Percentiles rank a stretch among this genome's conserved stretches.
Conservation (phyloP, 2,797 vertebrate species). For the Tauraco hartlaubi region DNA sequence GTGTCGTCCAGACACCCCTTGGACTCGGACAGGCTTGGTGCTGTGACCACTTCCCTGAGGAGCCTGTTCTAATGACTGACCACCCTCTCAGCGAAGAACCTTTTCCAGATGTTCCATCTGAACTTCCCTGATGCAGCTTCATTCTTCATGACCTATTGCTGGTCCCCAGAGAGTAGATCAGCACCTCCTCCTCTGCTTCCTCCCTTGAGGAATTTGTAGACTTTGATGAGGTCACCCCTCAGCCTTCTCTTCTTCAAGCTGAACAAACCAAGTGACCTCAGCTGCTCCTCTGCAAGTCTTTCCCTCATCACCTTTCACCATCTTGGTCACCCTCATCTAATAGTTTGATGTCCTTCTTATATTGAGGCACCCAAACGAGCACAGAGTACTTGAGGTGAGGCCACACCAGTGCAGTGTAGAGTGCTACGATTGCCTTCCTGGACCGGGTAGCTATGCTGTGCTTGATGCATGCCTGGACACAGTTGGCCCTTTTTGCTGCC, state of each 20-base stretch:
- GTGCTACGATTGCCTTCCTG: not conserved
- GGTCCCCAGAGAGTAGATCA: not conserved
- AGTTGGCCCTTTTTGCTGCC: not conserved
- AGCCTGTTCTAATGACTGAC: not conserved
- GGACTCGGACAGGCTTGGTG: not conserved
- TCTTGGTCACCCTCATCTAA: not conserved
- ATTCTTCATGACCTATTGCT: fast-evolving
- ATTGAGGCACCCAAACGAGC: not conserved
- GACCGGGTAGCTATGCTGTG: fast-evolving
- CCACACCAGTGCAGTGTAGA: fast-evolving
- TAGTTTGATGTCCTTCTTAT: not conserved
- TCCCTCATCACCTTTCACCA: not conserved
- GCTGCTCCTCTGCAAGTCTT: fast-evolving
- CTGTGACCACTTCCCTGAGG: not conserved
- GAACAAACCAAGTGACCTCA: not conserved
- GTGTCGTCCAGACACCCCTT: not conserved
- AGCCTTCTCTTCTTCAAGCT: not conserved
- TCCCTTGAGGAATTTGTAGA: not conserved
- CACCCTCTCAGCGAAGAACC: not conserved
- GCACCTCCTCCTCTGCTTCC: fast-evolving
- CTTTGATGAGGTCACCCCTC: not conserved
- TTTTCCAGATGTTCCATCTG: not conserved
- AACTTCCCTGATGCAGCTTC: not conserved
- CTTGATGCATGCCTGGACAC: not conserved
- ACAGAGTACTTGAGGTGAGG: not conserved